These are phyloP conservation scores for Leucopsar rothschildi DNA, from an alignment of 2,113 vertebrate genomes.

Conservation along the genomic window DNA sequence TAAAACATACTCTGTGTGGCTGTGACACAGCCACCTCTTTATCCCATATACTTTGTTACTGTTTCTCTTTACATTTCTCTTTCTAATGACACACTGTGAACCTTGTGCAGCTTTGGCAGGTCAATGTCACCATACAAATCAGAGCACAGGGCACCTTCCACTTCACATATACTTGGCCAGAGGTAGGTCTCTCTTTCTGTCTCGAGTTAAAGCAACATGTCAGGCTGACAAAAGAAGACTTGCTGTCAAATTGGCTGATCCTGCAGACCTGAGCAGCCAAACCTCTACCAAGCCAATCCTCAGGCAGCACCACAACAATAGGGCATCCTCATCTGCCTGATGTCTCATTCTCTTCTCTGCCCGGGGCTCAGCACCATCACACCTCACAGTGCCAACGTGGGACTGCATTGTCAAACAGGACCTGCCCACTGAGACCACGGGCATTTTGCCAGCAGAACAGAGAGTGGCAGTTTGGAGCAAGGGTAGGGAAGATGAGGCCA, in stretches of 20 bases:
- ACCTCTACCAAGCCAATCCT: neutral
- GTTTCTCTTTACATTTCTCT: neutral
- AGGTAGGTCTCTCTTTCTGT: neutral
- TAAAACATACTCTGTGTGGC: neutral
- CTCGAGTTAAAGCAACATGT: neutral
- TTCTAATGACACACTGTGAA: neutral
- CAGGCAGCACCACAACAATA: neutral
- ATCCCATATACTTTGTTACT: neutral
- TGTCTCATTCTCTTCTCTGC: neutral
- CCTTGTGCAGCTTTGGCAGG: neutral
- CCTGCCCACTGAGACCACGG: accelerated
- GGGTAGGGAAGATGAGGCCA: neutral
- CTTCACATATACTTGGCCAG: neutral
- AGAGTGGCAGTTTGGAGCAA: neutral
- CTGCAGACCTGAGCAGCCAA: neutral
- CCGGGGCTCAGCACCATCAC: neutral
- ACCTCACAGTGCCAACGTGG: accelerated
- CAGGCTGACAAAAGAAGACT: neutral
- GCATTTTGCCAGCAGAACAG: neutral
- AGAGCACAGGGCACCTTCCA: neutral
- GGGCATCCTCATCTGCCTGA: neutral
- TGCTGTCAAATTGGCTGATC: neutral
- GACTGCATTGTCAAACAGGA: neutral
- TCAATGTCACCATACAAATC: neutral
- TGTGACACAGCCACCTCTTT: neutral